Percentiles rank a stretch among this genome's conserved stretches.
Evolutionary conservation across 1,140 invertebrate species (phyloP).

Genomic region (Pseudomyrmex pallidus): DNA sequence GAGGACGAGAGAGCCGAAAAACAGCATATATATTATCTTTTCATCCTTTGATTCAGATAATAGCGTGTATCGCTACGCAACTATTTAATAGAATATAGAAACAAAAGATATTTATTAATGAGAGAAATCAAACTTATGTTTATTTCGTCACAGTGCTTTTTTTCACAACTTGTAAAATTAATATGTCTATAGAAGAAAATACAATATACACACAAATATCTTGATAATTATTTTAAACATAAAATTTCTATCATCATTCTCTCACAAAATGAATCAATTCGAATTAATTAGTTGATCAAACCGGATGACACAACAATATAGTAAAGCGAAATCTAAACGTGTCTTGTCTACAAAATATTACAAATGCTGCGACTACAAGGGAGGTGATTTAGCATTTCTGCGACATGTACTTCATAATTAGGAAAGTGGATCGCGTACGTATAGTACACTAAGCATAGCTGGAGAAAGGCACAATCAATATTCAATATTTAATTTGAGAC

Average conservation of each 20-base stretch:
- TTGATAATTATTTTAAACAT: not conserved
- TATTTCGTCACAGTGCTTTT: not conserved
- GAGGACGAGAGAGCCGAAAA: slow-evolving; percentile 18
- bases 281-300: slow-evolving; percentile 22
- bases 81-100: slow-evolving; percentile 21
- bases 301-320: slow-evolving; percentile 46
- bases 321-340: slow-evolving; percentile 16
- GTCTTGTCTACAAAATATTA: slow-evolving; percentile 40
- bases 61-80: slow-evolving; percentile 29
- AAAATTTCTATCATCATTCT: not conserved
- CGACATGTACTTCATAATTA: slow-evolving; percentile 58
- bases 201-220: not conserved
- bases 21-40: slow-evolving; percentile 38
- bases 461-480: slow-evolving; percentile 68
- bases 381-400: slow-evolving; percentile 61
- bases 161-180: not conserved
- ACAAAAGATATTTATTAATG: slow-evolving; percentile 37
- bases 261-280: too few species aligned
- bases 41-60: slow-evolving; percentile 46
- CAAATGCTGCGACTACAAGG: slow-evolving; percentile 1
- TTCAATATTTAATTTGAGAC: slow-evolving; percentile 78
- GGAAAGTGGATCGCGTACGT: slow-evolving; percentile 74
- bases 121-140: slow-evolving; percentile 1
- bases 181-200: slow-evolving; percentile 13
- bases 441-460: slow-evolving; percentile 23